phyloP scores from a whole-genome alignment of 2,113 vertebrate genomes.

The Pomatorhinus ruficollis region DNA sequence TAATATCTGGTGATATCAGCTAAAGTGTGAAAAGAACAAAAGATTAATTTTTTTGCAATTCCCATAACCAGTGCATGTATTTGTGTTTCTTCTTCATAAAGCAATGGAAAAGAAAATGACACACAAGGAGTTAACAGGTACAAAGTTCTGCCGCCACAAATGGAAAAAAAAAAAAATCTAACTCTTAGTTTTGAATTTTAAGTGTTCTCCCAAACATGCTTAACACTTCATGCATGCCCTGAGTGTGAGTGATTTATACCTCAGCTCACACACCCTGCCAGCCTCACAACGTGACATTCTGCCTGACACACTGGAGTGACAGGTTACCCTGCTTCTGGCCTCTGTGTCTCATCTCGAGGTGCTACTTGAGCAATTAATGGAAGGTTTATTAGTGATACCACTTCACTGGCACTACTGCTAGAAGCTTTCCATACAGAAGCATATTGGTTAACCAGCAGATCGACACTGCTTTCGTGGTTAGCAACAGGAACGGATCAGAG shows the following conservation, averaged over 20 bases:
- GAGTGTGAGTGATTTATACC: constrained; percentile 14
- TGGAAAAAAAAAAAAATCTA: background rate
- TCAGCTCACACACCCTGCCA: background rate
- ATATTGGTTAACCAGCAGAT: background rate
- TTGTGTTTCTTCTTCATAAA: background rate
- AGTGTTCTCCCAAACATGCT: background rate
- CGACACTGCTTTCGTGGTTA: background rate
- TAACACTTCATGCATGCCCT: constrained; percentile 22
- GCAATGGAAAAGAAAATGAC: background rate
- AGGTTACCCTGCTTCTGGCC: constrained; percentile 8
- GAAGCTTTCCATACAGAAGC: background rate
- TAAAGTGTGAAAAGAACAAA: background rate
- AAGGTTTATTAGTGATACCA: constrained; percentile 57
- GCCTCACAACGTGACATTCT: constrained; percentile 10
- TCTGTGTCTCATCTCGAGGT: background rate
- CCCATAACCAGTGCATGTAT: background rate
- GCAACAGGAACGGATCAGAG: background rate
- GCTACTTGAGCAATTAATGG: constrained; percentile 45
- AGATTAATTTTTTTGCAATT: background rate
- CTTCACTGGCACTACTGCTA: constrained; percentile 22
- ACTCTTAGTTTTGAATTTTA: background rate
- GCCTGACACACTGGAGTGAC: background rate
- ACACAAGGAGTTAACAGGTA: background rate
- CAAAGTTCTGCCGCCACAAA: background rate
- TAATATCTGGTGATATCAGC: background rate